Conservation (phyloP, 2,113 vertebrate species). For the Vanacampus margaritifer region DNA sequence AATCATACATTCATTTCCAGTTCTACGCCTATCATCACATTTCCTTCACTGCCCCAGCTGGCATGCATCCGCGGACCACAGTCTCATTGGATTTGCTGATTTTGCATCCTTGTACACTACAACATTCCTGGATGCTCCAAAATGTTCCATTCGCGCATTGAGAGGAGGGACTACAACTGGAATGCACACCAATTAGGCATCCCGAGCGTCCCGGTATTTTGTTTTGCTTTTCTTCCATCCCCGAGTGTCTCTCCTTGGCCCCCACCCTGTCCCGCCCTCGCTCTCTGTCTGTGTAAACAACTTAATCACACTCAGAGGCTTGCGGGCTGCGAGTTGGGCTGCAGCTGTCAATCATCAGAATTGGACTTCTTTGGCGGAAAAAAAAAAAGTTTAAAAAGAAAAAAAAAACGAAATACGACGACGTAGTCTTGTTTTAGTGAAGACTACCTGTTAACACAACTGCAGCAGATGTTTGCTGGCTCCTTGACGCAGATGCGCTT, state of each 20-base stretch:
- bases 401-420: neutral
- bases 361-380: neutral
- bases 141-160: neutral
- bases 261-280: neutral
- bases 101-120: neutral
- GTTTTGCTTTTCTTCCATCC: neutral
- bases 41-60: neutral
- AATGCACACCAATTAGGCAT: slow-evolving; percentile 2
- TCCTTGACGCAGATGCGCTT: slow-evolving; percentile 68
- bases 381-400: neutral
- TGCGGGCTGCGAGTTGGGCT: neutral
- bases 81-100: neutral
- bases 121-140: slow-evolving; percentile 5
- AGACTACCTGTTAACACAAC: neutral
- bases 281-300: slow-evolving; percentile 5
- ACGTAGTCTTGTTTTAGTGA: neutral
- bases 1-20: neutral
- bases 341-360: neutral
- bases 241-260: neutral
- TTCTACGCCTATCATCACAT: neutral
- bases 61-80: neutral
- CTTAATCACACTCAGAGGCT: slow-evolving; percentile 2
- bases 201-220: neutral
- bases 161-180: neutral
- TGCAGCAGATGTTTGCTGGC: slow-evolving; percentile 72